Evolutionary conservation across 1,140 invertebrate species (phyloP), one percentile per base, ranked within the genome.

Genomic region (Fopius arisanus): DNA sequence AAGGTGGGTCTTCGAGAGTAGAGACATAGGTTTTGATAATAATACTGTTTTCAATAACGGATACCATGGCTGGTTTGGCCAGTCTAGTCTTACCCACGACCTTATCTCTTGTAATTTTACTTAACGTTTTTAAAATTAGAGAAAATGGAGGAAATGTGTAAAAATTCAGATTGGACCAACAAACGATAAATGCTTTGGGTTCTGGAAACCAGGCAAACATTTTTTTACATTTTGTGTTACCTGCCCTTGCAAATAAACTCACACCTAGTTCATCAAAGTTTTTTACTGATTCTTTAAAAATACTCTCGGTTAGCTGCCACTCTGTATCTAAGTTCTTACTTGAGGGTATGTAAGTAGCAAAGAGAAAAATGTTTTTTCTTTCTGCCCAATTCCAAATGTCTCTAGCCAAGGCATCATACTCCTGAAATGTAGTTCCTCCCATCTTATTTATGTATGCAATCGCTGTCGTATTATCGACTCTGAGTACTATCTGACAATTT

Each of bases 391-490:
- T 14, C 73, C 67, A 74, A 16, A 70, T 69, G 6, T 62, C 54
- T 29, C 21, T 19, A 3, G 73, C n/a, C 31, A 74, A 23, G 33
- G n/a, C 28, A 66, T 51, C 43, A 4, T 43, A 40, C n/a, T 33
- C 26, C 23, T 6, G 33, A 41, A 48, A 66, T n/a, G 19, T 54
- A n/a, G 66, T 62, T 29, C 70, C 70, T 0, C 70, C 70, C 33
- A 67, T 43, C 16, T 51, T 33, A 40, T 73, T 67, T 9, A 73
- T 67, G 33, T 74, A 74, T 3, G 72, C 5, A 41, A 75, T 72
- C 12, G 74, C 43, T 21, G 74, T 72, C 10, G 62, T 75, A 43
- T 75, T 73, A 37, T 75, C 70, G 3, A 75, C 31, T 14, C 41
- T 26, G 7, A 75, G 21, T 12, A 73, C 37, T 12, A 75, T 69